Evolutionary conservation across 2,888 invertebrate genomes (phyloP).

Genomic region (Netelia virgata): DNA sequence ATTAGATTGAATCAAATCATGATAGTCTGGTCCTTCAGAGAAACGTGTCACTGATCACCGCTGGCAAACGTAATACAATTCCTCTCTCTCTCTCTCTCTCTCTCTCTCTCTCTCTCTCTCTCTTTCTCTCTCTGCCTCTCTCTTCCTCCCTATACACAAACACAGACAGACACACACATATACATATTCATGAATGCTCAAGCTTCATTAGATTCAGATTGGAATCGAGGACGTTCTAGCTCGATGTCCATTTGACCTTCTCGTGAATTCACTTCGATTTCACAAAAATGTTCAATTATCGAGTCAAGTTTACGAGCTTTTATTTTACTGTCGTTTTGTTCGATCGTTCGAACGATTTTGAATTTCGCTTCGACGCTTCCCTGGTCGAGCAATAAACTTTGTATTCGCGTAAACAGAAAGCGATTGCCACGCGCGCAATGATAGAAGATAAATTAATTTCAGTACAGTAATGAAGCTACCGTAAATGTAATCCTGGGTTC

Average conservation of each 20-base stretch:
- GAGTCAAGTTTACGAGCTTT: background rate
- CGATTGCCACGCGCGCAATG: background rate
- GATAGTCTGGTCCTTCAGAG: slow-evolving; percentile 16
- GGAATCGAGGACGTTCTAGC: slow-evolving; percentile 18
- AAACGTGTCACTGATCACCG: slow-evolving; percentile 21
- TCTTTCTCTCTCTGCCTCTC: too few relatives aligned
- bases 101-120: too few relatives aligned
- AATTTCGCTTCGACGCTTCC: background rate
- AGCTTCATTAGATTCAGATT: slow-evolving; percentile 25
- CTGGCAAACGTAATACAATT: slow-evolving; percentile 1
- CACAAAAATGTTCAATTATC: background rate
- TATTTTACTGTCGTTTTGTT: background rate
- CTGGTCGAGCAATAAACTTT: background rate
- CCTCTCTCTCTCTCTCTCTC: background rate
- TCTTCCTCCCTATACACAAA: background rate
- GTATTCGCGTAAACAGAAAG: background rate
- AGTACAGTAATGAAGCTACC: background rate
- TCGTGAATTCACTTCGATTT: background rate
- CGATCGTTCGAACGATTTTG: background rate
- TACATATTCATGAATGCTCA: background rate
- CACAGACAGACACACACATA: background rate
- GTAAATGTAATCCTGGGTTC: too few relatives aligned
- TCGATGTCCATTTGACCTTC: background rate
- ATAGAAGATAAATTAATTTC: background rate
- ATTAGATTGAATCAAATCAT: slow-evolving; percentile 47